phyloP scores from a whole-genome alignment of 2,113 vertebrate species.

The Siniperca chuatsi region DNA sequence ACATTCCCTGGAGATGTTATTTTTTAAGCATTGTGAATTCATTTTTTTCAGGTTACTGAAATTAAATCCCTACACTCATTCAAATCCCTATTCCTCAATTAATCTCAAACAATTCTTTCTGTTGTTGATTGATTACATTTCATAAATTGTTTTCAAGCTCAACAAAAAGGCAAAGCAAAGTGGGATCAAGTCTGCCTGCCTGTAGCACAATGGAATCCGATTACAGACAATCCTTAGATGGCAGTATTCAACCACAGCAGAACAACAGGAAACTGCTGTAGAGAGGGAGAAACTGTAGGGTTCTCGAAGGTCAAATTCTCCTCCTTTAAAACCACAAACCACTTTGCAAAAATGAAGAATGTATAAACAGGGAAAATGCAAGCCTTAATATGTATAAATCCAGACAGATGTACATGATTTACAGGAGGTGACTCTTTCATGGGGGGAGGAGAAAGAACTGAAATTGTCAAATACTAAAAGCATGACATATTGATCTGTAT shows the following conservation, averaged over 20 bases:
- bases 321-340: constrained; percentile 31
- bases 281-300: constrained; percentile 19
- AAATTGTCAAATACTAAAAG: constrained; percentile 4
- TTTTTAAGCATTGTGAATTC: constrained; percentile 7
- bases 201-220: constrained; percentile 52
- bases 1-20: not conserved
- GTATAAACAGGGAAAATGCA: constrained; percentile 33
- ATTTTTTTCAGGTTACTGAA: constrained; percentile 13
- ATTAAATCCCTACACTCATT: not conserved
- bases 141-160: constrained; percentile 17
- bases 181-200: constrained; percentile 22
- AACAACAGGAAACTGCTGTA: constrained; percentile 38
- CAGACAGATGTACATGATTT: constrained; percentile 38
- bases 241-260: constrained; percentile 78
- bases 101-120: constrained; percentile 11
- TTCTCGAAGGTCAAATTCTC: constrained; percentile 54
- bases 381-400: constrained; percentile 20
- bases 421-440: constrained; percentile 8
- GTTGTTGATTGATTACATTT: constrained; percentile 12
- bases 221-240: constrained; percentile 75
- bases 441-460: not conserved
- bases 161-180: constrained; percentile 15
- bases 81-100: not conserved
- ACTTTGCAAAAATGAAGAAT: constrained; percentile 32
- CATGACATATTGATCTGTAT: not conserved